Evolutionary conservation across 2,113 vertebrate genomes (phyloP).

Genomic region (Cichladusa arquata): DNA sequence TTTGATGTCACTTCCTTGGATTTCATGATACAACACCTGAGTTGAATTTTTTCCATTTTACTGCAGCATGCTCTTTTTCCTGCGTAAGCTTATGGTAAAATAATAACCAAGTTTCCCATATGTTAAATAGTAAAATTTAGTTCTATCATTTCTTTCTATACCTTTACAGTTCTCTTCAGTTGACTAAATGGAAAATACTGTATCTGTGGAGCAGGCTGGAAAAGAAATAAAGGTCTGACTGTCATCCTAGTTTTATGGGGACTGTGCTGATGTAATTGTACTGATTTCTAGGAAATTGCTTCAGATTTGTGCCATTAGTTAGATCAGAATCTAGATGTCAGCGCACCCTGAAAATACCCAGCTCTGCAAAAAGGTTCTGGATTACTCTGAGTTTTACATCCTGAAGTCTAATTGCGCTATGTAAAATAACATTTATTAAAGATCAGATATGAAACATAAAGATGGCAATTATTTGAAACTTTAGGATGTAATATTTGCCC

Average conservation of each 20-base stretch:
- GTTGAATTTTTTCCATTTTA: conserved; percentile 51
- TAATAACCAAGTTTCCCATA: conserved; percentile 47
- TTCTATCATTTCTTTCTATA: conserved; percentile 46
- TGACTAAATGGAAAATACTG: conserved; percentile 44
- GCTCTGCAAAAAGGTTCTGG: conserved; percentile 32
- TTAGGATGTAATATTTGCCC: conserved; percentile 39
- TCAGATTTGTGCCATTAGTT: conserved; percentile 38
- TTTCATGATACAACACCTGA: conserved; percentile 55
- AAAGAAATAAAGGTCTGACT: conserved; percentile 57
- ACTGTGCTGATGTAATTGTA: conserved; percentile 19
- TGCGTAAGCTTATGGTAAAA: conserved; percentile 37
- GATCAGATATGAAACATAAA: conserved; percentile 16
- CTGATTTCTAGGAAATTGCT: conserved; percentile 46
- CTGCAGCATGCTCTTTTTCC: conserved; percentile 21
- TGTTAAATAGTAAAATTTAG: conserved; percentile 57
- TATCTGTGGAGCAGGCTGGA: conserved; percentile 36
- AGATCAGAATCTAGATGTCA: conserved; percentile 12
- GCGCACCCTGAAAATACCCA: conserved; percentile 1
- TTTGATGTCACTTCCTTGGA: conserved; percentile 57
- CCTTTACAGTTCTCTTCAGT: conserved; percentile 38
- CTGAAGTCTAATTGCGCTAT: conserved; percentile 31
- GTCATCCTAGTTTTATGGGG: conserved; percentile 8
- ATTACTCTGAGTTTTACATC: conserved; percentile 24
- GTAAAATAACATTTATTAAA: conserved; percentile 48
- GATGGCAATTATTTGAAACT: conserved; percentile 49